Base-by-base conservation (phyloP, 30 jellyfish, hydroid and myxozoan species). In the Cassiopea andromeda region DNA sequence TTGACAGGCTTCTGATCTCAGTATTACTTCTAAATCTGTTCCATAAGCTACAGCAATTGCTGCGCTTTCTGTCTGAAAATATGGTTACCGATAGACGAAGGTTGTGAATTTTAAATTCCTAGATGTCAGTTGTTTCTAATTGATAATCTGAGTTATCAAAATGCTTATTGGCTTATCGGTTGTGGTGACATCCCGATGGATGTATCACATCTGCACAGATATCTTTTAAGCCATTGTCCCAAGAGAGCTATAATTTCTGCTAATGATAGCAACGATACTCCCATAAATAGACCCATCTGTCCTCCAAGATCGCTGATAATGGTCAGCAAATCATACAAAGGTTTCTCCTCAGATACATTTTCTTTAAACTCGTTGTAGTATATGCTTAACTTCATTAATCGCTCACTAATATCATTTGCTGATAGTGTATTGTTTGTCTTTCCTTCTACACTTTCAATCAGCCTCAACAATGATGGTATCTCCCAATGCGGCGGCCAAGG, bases 241-340 rank as follows among this genome's bases (percentile, higher is more conserved):
- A 69, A 0, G 80, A 87, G 89, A n/a, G 73, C 77, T 19, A 87
- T 1, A 15, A 87, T 71, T 69, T 87, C 94, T 12, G 75, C 85
- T 1, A 87, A 44, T 2, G 94, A 87, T 12, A 87, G 60, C 69
- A 76, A 15, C 8, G 94, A 87, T 12, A 85, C 89, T 38, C 89
- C 94, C 84, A 87, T 13, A 45, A 76, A 87, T 49, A 87, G 66
- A 43, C 94, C 89, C 94, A 87, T 87, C 19, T 60, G 81, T 1
- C 89, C 94, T 73, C 94, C 94, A 2, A 87, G 54, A 60, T 87
- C 85, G 69, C 85, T 49, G 44, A 58, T 46, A 12, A 87, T 6
- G 44, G 70, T 79, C 1, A 60, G 17, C 49, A 87, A 27, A 16
- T 61, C 75, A 59, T 77, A 66, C 19, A n/a, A 17, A 73, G 27